Conservation (phyloP, 2,888 invertebrate species). For the Noctua fimbriata region DNA sequence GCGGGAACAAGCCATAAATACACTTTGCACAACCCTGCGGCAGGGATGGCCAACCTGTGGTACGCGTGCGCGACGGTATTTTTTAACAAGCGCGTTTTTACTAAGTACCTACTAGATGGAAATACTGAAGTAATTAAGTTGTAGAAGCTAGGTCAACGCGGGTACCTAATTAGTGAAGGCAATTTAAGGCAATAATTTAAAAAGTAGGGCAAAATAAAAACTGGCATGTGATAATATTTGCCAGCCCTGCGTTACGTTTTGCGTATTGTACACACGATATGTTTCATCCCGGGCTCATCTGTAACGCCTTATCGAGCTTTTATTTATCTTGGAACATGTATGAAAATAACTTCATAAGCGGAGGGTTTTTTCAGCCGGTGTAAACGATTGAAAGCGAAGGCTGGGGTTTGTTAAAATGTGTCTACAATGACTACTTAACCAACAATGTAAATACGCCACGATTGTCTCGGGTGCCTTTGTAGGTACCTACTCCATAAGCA, state of each 20-base stretch:
- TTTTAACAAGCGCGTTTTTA: not conserved
- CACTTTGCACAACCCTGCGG: conserved; percentile 42
- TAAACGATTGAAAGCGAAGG: not conserved
- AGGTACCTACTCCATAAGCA: not conserved
- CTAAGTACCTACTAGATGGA: not conserved
- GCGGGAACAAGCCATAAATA: conserved; percentile 54
- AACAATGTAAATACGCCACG: not conserved
- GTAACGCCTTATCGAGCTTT: conserved; percentile 41
- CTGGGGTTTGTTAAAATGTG: not conserved
- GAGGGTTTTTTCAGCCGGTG: conserved; percentile 8
- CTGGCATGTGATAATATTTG: not conserved
- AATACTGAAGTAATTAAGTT: not conserved
- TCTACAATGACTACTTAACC: not conserved
- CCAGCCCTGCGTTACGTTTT: conserved; percentile 45
- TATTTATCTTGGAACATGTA: conserved; percentile 49
- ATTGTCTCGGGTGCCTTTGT: not conserved
- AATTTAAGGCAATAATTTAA: not conserved
- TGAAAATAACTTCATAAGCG: conserved; percentile 20
- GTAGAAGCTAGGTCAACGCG: not conserved
- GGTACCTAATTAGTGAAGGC: not conserved
- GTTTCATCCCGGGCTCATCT: conserved; percentile 38
- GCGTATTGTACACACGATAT: conserved; percentile 26
- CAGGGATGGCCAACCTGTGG: conserved; percentile 29
- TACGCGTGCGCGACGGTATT: not conserved
- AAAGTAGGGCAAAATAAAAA: not conserved